phyloP scores from a whole-genome alignment of 2,113 vertebrate genomes.

The Toxostoma redivivum region DNA sequence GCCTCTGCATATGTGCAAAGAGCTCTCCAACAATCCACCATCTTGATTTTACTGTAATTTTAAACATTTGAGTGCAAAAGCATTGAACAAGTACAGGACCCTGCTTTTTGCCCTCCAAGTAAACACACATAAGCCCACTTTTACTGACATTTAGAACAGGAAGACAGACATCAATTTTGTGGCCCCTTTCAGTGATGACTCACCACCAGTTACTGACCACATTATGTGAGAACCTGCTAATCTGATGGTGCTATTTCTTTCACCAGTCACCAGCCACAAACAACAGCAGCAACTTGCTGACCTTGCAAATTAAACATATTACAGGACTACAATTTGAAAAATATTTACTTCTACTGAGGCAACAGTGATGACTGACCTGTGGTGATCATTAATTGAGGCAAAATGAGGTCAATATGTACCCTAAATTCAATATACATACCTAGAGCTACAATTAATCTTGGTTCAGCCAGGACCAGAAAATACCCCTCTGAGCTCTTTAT shows the following conservation, averaged over 20 bases:
- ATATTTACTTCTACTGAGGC: not conserved
- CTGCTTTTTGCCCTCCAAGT: not conserved
- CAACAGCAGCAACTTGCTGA: not conserved
- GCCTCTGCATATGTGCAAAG: not conserved
- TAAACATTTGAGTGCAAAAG: not conserved
- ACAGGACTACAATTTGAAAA: not conserved
- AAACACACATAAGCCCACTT: not conserved
- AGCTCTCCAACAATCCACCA: not conserved
- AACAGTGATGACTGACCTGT: not conserved
- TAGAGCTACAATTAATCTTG: not conserved
- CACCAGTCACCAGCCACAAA: not conserved
- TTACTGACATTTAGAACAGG: not conserved
- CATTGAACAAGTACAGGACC: not conserved
- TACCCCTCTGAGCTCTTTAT: not conserved
- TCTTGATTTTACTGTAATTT: not conserved
- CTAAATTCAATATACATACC: constrained; percentile 4
- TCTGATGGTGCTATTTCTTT: not conserved
- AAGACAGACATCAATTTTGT: not conserved
- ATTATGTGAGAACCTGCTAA: not conserved
- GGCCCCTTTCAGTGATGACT: not conserved
- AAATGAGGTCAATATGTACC: not conserved
- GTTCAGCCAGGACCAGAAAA: not conserved
- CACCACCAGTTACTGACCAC: not conserved
- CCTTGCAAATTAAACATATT: not conserved
- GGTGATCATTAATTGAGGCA: constrained; percentile 4